Evolutionary conservation across 2,113 vertebrate species (phyloP), one percentile per base, ranked within the genome.

Genomic region (Heptranchias perlo): DNA sequence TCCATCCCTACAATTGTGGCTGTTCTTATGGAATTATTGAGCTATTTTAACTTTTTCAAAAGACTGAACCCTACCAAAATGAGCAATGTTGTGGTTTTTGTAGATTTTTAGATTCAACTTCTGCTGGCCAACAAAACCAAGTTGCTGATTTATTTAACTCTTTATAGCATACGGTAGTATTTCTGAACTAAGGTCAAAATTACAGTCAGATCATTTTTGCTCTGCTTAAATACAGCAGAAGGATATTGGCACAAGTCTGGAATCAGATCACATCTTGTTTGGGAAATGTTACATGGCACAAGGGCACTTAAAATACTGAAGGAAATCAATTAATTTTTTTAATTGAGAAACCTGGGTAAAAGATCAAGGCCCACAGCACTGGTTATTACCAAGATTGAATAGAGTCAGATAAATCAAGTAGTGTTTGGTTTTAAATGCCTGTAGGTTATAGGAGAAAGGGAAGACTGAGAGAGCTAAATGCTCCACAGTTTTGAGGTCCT

Each of bases 1-100:
- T 25, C 65, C 94, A 95, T 95, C 65, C 94, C 94, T 95, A 73
- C 94, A 95, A 95, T 95, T 95, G 94, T 69, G 94, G 94, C 94
- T 95, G 94, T 69, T 69, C 25, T 69, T 95, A 47, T 95, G 94
- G 44, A 95, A 95, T 73, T 95, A 69, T 35, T 95, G 44, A 31
- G 44, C 69, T 69, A 67, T 67, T 95, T 95, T 95, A 94, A 94
- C 61, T 65, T 67, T 28, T 47, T 94, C n/a, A 94, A 65, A 94
- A 69, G 23, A 94, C 39, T n/a, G 64, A 95, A 95, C 49, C 64
- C 65, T 69, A 95, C 25, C 8, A 52, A 95, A 69, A 69, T 95
- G 44, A 89, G 25, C 39, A 49, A 49, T 47, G 93, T n/a, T 92
- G 89, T 67, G 64, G 64, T 52, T 95, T 91, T 35, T 58, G 87